Evolutionary conservation across 1,140 invertebrate genomes (phyloP), one percentile per base, ranked within the genome.

Genomic region (Megalonaias nervosa): DNA sequence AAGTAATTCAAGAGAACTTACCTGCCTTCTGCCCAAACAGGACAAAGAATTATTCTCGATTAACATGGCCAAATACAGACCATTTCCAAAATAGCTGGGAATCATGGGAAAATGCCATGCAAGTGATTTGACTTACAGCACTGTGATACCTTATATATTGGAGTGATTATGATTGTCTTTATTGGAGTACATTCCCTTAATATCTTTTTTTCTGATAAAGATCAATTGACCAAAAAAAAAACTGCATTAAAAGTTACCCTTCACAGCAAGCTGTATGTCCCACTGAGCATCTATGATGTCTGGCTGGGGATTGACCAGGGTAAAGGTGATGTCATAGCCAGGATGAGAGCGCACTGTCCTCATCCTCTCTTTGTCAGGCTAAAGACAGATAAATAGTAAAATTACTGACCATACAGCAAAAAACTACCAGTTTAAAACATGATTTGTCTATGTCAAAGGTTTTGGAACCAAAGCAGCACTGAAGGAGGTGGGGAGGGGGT

Each of bases 271-370:
- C 71, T 92, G 89, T 16, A 95, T 92, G 86, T 95, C 92, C 93
- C 95, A 94, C n/a, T 93, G 83, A n/a, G 95, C 91, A 80, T 93
- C 91, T 14, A 95, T 80, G 59, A 93, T 91, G 64, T 94, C 93
- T 14, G 96, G 95, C 82, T 95, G 93, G 1, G 95, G 95, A 89
- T 95, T 94, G 1, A 96, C 92, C 12, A 96, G 89, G 2, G 94
- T 95, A 17, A 96, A 92, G 21, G 95, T 92, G 31, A 97, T 89
- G 87, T 96, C 95, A 87, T 96, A 96, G 13, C 93, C 93, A 13
- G 93, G 69, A 67, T 86, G 77, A 48, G 82, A 90, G 55, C 82
- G 77, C 17, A 89, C 76, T 17, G 87, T 87, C 67, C 89, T 79
- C 86, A 90, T 88, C 68, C 85, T 89, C 59, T 87, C 86, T 82